phyloP scores from a whole-genome alignment of 2,113 vertebrate species.

The Lagenorhynchus albirostris region DNA sequence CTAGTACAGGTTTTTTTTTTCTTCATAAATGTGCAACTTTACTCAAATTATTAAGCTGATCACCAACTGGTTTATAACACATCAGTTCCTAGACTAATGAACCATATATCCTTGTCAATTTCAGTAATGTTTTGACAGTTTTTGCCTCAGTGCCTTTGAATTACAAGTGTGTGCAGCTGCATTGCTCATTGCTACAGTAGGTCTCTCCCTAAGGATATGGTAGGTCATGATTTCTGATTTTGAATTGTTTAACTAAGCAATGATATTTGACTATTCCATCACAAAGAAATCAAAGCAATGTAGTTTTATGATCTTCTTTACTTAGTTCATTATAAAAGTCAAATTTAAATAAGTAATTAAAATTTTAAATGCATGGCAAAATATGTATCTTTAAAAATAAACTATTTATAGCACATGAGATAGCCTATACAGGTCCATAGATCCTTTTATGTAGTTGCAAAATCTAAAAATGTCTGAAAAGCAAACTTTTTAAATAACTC shows the following conservation, averaged over 20 bases:
- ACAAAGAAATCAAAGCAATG: neutral
- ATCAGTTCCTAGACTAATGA: conserved; percentile 82
- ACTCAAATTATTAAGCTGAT: conserved; percentile 82
- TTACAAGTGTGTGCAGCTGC: conserved; percentile 74
- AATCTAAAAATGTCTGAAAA: neutral
- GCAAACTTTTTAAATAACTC: neutral
- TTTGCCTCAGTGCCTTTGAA: conserved; percentile 81
- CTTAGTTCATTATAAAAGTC: neutral
- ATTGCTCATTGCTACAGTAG: conserved; percentile 59
- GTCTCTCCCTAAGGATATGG: conserved; percentile 68
- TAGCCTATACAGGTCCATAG: neutral
- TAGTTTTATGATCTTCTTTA: conserved; percentile 41
- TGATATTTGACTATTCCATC: conserved; percentile 46
- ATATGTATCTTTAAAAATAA: conserved; percentile 57
- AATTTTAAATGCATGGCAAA: conserved; percentile 47
- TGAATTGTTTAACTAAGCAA: conserved; percentile 76
- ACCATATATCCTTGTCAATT: conserved; percentile 77
- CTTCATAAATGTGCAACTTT: conserved; percentile 71
- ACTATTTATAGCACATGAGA: neutral
- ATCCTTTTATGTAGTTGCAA: neutral
- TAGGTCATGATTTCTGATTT: conserved; percentile 72
- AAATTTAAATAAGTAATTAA: conserved; percentile 55
- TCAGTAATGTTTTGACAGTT: conserved; percentile 82
- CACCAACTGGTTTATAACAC: conserved; percentile 74
- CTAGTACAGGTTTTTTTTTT: conserved; percentile 57